These are phyloP conservation scores for Carlito syrichta DNA, from an alignment of 2,113 vertebrate species.

Conservation along the genomic window DNA sequence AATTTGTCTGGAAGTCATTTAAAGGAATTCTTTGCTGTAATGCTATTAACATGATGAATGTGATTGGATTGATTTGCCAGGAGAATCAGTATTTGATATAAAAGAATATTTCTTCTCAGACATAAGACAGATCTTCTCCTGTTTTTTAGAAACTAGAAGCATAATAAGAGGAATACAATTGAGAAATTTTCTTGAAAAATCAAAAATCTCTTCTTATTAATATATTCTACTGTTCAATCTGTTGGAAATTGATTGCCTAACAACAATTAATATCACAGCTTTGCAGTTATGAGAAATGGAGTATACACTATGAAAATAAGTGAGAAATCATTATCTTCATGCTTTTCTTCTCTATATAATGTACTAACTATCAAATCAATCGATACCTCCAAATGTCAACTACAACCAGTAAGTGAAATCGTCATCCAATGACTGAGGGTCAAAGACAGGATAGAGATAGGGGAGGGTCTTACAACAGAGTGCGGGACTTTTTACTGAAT, in stretches of 20 bases:
- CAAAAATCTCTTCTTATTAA: slow-evolving; percentile 46
- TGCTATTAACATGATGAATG: slow-evolving; percentile 62
- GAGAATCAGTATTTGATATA: slow-evolving; percentile 51
- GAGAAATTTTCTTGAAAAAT: slow-evolving; percentile 48
- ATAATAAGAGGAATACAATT: slow-evolving; percentile 10
- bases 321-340: slow-evolving; percentile 47
- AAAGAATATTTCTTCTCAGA: slow-evolving; percentile 48
- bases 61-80: slow-evolving; percentile 44
- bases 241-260: slow-evolving; percentile 33
- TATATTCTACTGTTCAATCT: slow-evolving; percentile 18
- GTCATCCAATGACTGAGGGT: slow-evolving; percentile 26
- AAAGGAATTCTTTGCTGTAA: slow-evolving; percentile 66
- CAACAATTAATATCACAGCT: slow-evolving; percentile 13
- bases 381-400: slow-evolving; percentile 47
- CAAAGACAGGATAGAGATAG: slow-evolving; percentile 4
- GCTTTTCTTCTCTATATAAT: slow-evolving; percentile 28
- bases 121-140: slow-evolving; percentile 34
- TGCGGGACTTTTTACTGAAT: slow-evolving; percentile 44
- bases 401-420: slow-evolving; percentile 24
- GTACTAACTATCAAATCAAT: slow-evolving; percentile 55
- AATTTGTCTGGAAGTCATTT: slow-evolving; percentile 65
- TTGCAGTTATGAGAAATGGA: slow-evolving; percentile 10
- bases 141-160: slow-evolving; percentile 27
- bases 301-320: slow-evolving; percentile 45
- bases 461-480: slow-evolving; percentile 24